These are phyloP conservation scores for Syrphus vitripennis DNA, from an alignment of 2,888 invertebrate species.

Conservation along the genomic window DNA sequence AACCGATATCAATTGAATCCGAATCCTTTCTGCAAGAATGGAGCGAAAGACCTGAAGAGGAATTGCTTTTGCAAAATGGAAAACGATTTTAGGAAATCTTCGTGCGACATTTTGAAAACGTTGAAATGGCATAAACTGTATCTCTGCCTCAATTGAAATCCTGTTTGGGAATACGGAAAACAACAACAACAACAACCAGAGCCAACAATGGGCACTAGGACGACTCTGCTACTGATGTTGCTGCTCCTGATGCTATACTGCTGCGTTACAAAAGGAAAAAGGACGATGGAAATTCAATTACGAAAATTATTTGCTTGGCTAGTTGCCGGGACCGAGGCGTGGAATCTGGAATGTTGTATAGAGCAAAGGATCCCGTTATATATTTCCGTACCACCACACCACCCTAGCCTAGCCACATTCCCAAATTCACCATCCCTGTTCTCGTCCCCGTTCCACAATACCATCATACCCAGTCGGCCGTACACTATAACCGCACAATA, in stretches of 20 bases:
- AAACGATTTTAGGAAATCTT: constrained; percentile 56
- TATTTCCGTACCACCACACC: not conserved
- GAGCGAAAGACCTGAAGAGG: constrained; percentile 34
- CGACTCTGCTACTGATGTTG: constrained; percentile 24
- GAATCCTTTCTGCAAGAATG: constrained; percentile 45
- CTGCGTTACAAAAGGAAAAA: constrained; percentile 63
- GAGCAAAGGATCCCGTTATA: not conserved
- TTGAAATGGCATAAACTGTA: constrained; percentile 42
- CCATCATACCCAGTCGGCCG: constrained; percentile 1
- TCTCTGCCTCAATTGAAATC: constrained; percentile 53
- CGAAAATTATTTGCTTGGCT: constrained; percentile 74
- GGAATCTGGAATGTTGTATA: constrained; percentile 14
- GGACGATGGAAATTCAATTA: constrained; percentile 74
- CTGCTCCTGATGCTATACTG: constrained; percentile 1
- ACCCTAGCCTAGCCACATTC: not conserved
- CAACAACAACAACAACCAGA: constrained; percentile 12
- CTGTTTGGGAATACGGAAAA: constrained; percentile 13
- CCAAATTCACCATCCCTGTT: not conserved
- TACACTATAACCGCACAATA: constrained; percentile 68
- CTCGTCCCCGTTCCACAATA: not conserved
- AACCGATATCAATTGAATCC: constrained; percentile 60
- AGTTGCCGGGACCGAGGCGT: constrained; percentile 51
- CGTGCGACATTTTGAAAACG: constrained; percentile 44
- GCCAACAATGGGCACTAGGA: constrained; percentile 16
- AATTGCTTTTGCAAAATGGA: constrained; percentile 52